Conservation (phyloP, 2,888 invertebrate genomes). For the Netelia inedita region DNA sequence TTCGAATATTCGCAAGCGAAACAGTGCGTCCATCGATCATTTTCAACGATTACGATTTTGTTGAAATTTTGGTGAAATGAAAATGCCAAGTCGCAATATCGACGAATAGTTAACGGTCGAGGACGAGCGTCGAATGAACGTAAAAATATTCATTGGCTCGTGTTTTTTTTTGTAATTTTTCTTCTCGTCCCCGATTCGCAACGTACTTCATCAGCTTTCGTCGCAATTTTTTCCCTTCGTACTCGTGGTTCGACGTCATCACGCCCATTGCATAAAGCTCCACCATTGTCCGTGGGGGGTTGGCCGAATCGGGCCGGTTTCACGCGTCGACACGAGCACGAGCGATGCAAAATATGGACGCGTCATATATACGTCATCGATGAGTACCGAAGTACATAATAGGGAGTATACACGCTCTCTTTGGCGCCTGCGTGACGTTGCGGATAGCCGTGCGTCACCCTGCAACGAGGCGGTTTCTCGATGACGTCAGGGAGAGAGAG, state of each 20-base stretch:
- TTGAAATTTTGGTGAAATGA: no score
- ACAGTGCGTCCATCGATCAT: neutral
- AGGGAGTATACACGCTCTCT: constrained; percentile 16
- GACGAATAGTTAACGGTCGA: no score
- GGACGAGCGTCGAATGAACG: no score
- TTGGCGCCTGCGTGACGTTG: constrained; percentile 78
- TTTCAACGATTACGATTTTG: no score
- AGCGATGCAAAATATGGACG: constrained; percentile 25
- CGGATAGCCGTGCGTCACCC: constrained; percentile 79
- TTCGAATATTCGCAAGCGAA: neutral
- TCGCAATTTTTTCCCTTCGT: constrained; percentile 6
- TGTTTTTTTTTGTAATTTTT: neutral
- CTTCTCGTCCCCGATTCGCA: neutral
- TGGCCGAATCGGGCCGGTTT: constrained; percentile 27
- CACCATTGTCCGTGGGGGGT: constrained; percentile 3
- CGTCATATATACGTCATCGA: constrained; percentile 45
- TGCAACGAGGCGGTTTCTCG: constrained; percentile 70
- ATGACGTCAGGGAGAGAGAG: constrained; percentile 76
- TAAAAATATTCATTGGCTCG: neutral
- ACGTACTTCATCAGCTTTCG: neutral
- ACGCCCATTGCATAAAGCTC: neutral
- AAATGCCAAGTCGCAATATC: no score
- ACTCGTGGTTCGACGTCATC: neutral
- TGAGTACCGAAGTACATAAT: constrained; percentile 42
- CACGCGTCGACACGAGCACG: neutral